Percentiles rank a stretch among this genome's conserved stretches.
Conservation (phyloP, 2,888 invertebrate species). For the Nemoura dubitans region DNA sequence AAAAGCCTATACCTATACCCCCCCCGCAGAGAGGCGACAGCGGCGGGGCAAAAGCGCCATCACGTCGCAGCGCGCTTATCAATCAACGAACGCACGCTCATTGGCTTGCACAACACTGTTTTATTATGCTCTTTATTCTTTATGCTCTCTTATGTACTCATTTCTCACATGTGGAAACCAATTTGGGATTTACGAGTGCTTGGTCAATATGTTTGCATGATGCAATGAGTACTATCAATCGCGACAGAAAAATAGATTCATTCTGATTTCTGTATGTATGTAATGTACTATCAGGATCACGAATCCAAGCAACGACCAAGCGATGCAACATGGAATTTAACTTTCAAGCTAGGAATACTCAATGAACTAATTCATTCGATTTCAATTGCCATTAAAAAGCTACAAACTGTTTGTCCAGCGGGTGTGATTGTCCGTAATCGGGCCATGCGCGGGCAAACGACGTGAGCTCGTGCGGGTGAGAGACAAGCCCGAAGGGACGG, state of each 20-base stretch:
- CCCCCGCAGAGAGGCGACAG: not conserved
- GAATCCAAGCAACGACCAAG: not conserved
- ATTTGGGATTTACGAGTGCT: not conserved
- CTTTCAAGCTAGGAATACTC: not conserved
- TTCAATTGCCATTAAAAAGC: not conserved
- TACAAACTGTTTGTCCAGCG: not conserved
- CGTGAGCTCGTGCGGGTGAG: not conserved
- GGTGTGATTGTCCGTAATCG: not conserved
- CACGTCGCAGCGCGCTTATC: not conserved
- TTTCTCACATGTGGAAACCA: not conserved
- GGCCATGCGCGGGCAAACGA: not conserved
- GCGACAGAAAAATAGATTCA: not conserved
- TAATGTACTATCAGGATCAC: not conserved
- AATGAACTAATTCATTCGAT: not conserved
- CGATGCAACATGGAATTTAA: not conserved
- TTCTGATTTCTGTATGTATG: not conserved
- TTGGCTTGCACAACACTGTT: not conserved
- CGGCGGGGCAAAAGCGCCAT: not conserved
- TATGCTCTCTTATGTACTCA: not conserved
- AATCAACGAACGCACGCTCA: not conserved
- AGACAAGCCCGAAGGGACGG: not conserved
- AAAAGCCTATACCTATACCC: not conserved
- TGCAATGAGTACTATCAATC: not conserved
- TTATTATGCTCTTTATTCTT: not conserved
- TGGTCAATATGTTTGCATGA: not conserved